Evolutionary conservation across 2,797 vertebrate genomes (phyloP), one percentile per base, ranked within the genome.

Genomic region (Spheniscus humboldti): DNA sequence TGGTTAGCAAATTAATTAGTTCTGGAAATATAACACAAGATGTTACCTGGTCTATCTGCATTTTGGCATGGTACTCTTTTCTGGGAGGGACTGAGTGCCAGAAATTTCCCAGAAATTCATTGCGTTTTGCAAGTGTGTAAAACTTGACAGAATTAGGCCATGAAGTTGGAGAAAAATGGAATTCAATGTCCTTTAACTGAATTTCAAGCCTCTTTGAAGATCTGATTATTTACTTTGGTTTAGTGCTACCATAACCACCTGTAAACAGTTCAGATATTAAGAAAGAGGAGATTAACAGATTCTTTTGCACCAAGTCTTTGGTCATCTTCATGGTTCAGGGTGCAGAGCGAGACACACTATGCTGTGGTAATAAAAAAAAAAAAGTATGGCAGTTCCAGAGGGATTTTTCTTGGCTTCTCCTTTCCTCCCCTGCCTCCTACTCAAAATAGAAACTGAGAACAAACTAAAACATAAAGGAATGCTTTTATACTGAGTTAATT

Each of bases 1-100:
- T 63, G 63, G 59, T 91, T 96, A 95, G 86, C 86, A 88, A 79
- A 93, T 64, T 47, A 86, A 74, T 91, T 71, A 52, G 25, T 93
- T 90, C 37, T 92, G 73, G 28, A 91, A 90, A 72, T 81, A 57
- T 4, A 93, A 39, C 50, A 50, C 35, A 73, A 60, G 64, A 43
- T 68, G 27, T 76, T 84, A 67, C 53, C 76, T 82, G 45, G 5
- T 78, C 45, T 89, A 0, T 60, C 53, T 90, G 68, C 55, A 30
- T 72, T 92, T 88, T 60, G 27, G 27, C 5, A 2, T 50, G 18
- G 7, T 86, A 55, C 18, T 81, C 12, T 75, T 41, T 90, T 64
- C 35, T 87, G 53, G 60, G 78, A 91, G 68, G 53, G 18, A 77
- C 14, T 5, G 8, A 83, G 55, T 30, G 35, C 27, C 76, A 78